These are phyloP conservation scores for Triops longicaudatus DNA, from an alignment of 1,140 invertebrate species.

Conservation along the genomic window DNA sequence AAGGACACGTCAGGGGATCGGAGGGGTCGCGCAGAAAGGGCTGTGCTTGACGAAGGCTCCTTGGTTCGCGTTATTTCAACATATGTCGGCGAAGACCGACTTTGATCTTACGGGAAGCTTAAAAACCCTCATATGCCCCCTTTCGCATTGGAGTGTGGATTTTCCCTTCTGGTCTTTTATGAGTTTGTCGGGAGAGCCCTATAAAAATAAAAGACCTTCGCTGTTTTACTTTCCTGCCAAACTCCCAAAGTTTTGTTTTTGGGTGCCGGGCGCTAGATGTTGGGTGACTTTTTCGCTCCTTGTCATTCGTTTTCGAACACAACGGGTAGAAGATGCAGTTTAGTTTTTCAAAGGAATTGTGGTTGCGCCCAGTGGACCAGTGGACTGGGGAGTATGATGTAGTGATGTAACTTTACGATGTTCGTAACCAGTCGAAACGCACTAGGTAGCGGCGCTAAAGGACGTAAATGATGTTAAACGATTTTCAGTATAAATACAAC, in stretches of 20 bases:
- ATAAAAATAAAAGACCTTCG: constrained; percentile 16
- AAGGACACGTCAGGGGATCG: background rate
- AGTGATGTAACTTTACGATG: background rate
- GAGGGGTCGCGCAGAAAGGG: background rate
- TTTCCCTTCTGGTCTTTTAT: constrained; percentile 10
- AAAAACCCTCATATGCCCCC: background rate
- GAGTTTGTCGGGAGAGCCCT: background rate
- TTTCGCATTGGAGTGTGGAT: constrained; percentile 11
- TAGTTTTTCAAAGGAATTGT: background rate
- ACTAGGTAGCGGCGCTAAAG: background rate
- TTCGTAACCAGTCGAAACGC: background rate
- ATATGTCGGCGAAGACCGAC: background rate
- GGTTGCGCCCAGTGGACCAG: background rate
- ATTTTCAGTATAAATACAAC: no score
- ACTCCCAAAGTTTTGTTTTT: background rate
- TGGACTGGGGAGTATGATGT: background rate
- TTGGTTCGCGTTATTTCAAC: constrained; percentile 8
- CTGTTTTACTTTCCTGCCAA: constrained; percentile 14
- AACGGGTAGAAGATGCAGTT: no score
- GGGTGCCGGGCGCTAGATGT: background rate
- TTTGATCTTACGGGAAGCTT: constrained; percentile 8
- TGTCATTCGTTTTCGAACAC: no score
- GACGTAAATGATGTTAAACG: background rate
- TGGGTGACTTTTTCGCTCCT: background rate
- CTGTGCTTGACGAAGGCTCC: background rate